These are phyloP conservation scores for Eriosoma lanigerum DNA, from an alignment of 1,140 invertebrate genomes.

Conservation along the genomic window DNA sequence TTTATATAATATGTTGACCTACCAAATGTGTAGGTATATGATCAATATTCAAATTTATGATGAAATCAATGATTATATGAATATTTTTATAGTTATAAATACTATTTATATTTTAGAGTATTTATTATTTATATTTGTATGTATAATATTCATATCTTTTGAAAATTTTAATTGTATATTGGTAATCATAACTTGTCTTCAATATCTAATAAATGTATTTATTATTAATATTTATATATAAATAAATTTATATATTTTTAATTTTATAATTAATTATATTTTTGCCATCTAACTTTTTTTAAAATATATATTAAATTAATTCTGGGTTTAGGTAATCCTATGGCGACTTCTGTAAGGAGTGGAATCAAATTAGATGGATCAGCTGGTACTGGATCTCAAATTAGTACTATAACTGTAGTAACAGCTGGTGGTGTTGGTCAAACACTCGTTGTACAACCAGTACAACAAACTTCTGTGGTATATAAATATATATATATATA, in stretches of 20 bases:
- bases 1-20: too few species aligned
- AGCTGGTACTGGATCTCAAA: constrained; percentile 42
- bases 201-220: not conserved
- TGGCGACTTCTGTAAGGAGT: constrained; percentile 50
- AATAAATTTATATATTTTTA: not conserved
- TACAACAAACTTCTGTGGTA: constrained; percentile 44
- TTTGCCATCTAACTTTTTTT: not conserved
- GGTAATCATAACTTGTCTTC: not conserved
- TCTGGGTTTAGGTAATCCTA: constrained; percentile 31
- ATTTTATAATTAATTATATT: not conserved
- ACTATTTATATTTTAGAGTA: too few species aligned
- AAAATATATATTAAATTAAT: constrained; percentile 6
- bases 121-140: too few species aligned
- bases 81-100: too few species aligned
- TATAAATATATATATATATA: too few species aligned
- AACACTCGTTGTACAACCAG: constrained; percentile 47
- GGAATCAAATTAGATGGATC: constrained; percentile 47
- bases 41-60: too few species aligned
- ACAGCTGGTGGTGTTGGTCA: constrained; percentile 42
- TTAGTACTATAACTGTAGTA: constrained; percentile 46
- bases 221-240: too few species aligned
- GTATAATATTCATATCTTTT: too few species aligned
- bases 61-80: too few species aligned
- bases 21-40: too few species aligned
- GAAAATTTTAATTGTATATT: not conserved